These are phyloP conservation scores for Bacillus rossius DNA, from an alignment of 1,140 invertebrate genomes.

Conservation along the genomic window DNA sequence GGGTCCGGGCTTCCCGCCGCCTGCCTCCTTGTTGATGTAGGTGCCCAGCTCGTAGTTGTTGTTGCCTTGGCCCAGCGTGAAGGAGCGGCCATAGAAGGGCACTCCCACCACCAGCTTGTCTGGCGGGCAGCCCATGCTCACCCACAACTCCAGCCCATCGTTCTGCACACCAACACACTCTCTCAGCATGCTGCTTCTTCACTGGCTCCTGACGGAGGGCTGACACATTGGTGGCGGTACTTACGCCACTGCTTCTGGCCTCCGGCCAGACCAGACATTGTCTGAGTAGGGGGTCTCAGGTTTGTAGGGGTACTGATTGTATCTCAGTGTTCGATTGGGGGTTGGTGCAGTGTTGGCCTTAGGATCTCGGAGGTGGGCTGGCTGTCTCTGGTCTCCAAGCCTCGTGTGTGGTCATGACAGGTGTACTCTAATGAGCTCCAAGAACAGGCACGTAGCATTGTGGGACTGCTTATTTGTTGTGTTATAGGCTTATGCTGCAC, in stretches of 20 bases:
- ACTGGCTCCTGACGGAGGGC: too few relatives aligned
- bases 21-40: slow-evolving; percentile 82
- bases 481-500: too few relatives aligned
- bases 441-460: too few relatives aligned
- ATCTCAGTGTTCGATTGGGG: too few relatives aligned
- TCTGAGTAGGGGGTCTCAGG: not conserved
- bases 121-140: slow-evolving; percentile 75
- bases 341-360: too few relatives aligned
- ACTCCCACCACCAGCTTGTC: slow-evolving; percentile 85
- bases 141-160: slow-evolving; percentile 79
- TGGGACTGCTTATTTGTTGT: too few relatives aligned
- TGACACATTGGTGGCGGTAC: too few relatives aligned
- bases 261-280: not conserved
- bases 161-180: slow-evolving; percentile 51
- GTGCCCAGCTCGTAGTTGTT: slow-evolving; percentile 76
- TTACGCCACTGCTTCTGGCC: not conserved
- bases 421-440: too few relatives aligned
- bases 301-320: too few relatives aligned
- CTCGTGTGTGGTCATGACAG: too few relatives aligned
- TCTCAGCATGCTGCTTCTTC: not conserved
- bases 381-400: too few relatives aligned
- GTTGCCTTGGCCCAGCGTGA: slow-evolving; percentile 70
- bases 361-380: too few relatives aligned
- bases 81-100: slow-evolving; percentile 81
- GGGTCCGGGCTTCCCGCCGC: slow-evolving; percentile 73